Evolutionary conservation across 2,888 invertebrate species (phyloP), one percentile per base, ranked within the genome.

Genomic region (Heterodera filipjevi): DNA sequence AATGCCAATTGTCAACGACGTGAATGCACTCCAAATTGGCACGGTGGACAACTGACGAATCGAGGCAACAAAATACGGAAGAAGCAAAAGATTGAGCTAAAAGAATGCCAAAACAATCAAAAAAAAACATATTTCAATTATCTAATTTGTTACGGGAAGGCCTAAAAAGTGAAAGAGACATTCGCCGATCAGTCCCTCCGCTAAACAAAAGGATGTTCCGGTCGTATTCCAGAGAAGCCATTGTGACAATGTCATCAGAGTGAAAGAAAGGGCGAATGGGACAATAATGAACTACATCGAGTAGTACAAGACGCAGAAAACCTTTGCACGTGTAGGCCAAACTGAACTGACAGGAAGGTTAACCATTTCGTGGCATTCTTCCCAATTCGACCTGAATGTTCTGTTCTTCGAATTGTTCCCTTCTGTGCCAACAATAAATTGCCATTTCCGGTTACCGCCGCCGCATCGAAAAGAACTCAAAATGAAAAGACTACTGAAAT

Each of bases 391-490:
- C 59, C 59, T 59, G n/a, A n/a, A n/a, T 59, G n/a, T 59, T n/a
- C 59, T 59, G n/a, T n/a, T 8, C 8, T 44, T 22, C 16, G 53
- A 22, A 14, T 73, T 22, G 16, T 73, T 2, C 16, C n/a, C 73
- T 33, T 19, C 22, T n/a, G n/a, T 32, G 1, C n/a, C 46, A 33
- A 27, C 44, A 35, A 39, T 33, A 39, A 73, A 64, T 73, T 73
- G 73, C 73, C 73, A 73, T 39, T 35, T 33, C n/a, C 73, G 73
- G 14, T 73, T 73, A 22, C 39, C 73, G 10, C 73, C 73, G 19
- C 73, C 73, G 5, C 53, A n/a, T n/a, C 53, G 33, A 46, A 44
- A 30, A 12, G 39, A 12, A 46, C 0, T 27, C 53, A 73, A n/a
- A 46, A 73, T 73, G 27, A 46, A 46, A 27, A 33, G n/a, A 12